Conservation (phyloP, 1,140 invertebrate species). For the Drosophila varians region DNA sequence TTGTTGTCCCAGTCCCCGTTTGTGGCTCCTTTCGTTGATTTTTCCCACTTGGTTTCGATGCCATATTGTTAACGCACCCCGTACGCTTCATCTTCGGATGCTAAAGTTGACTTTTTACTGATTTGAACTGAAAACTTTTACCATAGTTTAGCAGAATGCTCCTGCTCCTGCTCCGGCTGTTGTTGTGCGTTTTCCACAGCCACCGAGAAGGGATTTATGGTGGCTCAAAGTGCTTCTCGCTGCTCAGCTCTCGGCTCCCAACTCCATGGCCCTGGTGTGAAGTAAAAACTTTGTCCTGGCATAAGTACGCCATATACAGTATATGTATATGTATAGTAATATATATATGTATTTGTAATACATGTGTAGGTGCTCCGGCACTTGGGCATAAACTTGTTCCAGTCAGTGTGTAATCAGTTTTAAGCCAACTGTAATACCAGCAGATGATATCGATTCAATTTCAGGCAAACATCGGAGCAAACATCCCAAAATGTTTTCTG, state of each 20-base stretch:
- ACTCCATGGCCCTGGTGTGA: slow-evolving; percentile 43
- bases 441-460: slow-evolving; percentile 60
- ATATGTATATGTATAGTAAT: slow-evolving; percentile 5
- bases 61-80: slow-evolving; percentile 34
- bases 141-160: slow-evolving; percentile 43
- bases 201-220: slow-evolving; percentile 52
- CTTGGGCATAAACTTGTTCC: slow-evolving; percentile 28
- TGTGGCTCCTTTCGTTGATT: slow-evolving; percentile 32
- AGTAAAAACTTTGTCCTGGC: slow-evolving; percentile 60
- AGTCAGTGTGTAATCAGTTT: slow-evolving; percentile 64
- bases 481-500: slow-evolving; percentile 5
- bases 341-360: slow-evolving; percentile 5
- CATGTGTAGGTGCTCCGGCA: slow-evolving; percentile 38
- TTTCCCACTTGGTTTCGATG: slow-evolving; percentile 32
- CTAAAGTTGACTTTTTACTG: slow-evolving; percentile 45
- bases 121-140: slow-evolving; percentile 53
- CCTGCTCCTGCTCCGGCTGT: neutral
- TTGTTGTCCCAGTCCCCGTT: neutral
- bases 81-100: slow-evolving; percentile 16
- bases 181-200: slow-evolving; percentile 37
- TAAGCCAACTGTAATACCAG: slow-evolving; percentile 59
- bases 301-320: too few relatives aligned
- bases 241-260: slow-evolving; percentile 24
- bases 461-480: neutral
- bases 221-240: slow-evolving; percentile 59